A percentile compares a stretch with the other conserved stretches of the same genome.
phyloP scores from a whole-genome alignment of 2,888 invertebrate species.

The Drosophila demipolita region DNA sequence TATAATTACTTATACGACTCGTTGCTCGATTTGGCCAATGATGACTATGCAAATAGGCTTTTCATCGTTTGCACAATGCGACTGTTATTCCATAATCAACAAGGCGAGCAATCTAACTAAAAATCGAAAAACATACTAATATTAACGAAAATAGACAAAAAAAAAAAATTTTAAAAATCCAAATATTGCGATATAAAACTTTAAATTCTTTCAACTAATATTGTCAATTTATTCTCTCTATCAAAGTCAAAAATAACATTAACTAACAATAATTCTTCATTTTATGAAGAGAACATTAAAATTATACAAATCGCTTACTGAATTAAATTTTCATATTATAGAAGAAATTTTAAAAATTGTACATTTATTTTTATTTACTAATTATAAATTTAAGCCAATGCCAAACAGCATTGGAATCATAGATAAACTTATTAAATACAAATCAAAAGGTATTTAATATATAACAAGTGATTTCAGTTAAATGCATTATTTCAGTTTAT shows the following conservation, averaged over 20 bases:
- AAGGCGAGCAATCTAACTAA: not conserved
- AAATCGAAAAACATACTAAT: not conserved
- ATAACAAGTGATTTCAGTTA: not conserved
- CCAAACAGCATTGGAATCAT: not conserved
- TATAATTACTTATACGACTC: constrained; percentile 61
- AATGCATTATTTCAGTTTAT: not conserved
- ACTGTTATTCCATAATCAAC: not conserved
- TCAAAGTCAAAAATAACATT: not conserved
- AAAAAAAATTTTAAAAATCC: not conserved
- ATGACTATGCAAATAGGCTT: constrained; percentile 26
- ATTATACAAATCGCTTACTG: not conserved
- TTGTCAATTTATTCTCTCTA: not conserved
- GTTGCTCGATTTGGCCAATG: constrained; percentile 33
- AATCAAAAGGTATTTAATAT: not conserved
- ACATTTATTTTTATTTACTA: no score
- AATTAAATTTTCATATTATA: not conserved
- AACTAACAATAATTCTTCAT: not conserved
- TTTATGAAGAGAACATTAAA: not conserved
- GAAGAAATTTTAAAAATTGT: not conserved
- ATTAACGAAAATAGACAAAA: not conserved
- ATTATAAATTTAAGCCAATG: no score
- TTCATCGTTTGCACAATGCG: constrained; percentile 21
- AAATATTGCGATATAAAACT: not conserved
- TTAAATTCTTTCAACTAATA: not conserved
- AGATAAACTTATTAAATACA: not conserved